Evolutionary conservation across 1,140 invertebrate species (phyloP).

Genomic region (Drosophila nigrodunni): DNA sequence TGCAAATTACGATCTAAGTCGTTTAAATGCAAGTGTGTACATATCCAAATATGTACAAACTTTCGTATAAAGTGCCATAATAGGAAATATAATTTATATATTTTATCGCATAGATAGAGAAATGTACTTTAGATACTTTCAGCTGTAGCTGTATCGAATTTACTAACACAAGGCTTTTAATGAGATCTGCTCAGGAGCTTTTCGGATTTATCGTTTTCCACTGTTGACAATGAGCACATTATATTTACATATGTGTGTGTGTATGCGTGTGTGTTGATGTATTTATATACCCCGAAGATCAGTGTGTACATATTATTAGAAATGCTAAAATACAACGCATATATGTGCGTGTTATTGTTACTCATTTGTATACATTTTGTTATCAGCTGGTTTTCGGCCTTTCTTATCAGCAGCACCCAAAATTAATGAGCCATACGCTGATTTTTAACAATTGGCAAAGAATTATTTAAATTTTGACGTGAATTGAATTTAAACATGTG

Average conservation of each 20-base stretch:
- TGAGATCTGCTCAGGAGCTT: conserved; percentile 4
- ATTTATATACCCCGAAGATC: conserved; percentile 29
- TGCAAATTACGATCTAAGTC: conserved; percentile 1
- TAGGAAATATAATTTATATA: too few relatives aligned
- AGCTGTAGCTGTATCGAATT: conserved; percentile 18
- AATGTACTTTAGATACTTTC: conserved; percentile 5
- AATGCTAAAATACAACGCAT: not conserved
- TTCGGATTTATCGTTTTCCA: conserved; percentile 15
- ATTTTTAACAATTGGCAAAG: conserved; percentile 6
- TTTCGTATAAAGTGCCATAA: too few relatives aligned
- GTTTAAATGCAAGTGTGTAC: too few relatives aligned
- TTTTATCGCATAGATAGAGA: too few relatives aligned
- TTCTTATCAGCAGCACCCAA: conserved; percentile 23
- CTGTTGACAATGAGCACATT: conserved; percentile 21
- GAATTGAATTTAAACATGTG: conserved; percentile 10
- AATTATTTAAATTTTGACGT: not conserved
- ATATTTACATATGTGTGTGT: too few relatives aligned
- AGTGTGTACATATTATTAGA: conserved; percentile 10
- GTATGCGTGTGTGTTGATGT: not conserved
- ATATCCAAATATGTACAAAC: too few relatives aligned
- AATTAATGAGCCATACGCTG: conserved; percentile 16
- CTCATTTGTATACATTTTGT: conserved; percentile 15
- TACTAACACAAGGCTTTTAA: conserved; percentile 15
- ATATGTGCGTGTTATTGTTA: conserved; percentile 7
- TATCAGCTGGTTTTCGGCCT: conserved; percentile 32